Conservation (phyloP, 1,140 invertebrate species). For the Pomacea maculata region DNA sequence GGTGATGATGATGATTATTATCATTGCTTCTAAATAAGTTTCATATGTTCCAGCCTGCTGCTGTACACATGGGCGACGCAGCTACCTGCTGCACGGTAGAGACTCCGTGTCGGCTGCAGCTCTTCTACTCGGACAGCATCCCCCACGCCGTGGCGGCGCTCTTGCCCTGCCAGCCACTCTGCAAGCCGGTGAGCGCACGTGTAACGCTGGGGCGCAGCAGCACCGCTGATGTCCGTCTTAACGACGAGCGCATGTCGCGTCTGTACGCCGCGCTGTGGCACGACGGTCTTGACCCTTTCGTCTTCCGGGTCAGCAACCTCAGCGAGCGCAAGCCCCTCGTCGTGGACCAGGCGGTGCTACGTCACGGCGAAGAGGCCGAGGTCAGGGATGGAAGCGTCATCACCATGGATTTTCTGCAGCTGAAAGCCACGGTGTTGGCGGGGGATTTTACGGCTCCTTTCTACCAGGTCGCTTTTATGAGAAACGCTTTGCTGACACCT, state of each 20-base stretch:
- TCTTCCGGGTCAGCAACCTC: slow-evolving; percentile 25
- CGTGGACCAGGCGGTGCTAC: slow-evolving; percentile 16
- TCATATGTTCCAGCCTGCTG: too few species aligned
- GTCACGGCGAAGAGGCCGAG: slow-evolving; percentile 10
- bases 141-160: background rate
- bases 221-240: slow-evolving; percentile 13
- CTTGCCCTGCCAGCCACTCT: slow-evolving; percentile 3
- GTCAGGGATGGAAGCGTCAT: slow-evolving; percentile 17
- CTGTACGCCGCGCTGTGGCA: slow-evolving; percentile 21
- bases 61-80: background rate
- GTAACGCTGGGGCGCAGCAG: slow-evolving; percentile 15
- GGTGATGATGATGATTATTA: too few species aligned
- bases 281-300: slow-evolving; percentile 17
- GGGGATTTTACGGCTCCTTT: slow-evolving; percentile 4
- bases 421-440: slow-evolving; percentile 2
- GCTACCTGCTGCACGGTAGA: slow-evolving; percentile 16
- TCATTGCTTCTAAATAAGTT: too few species aligned
- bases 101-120: slow-evolving; percentile 11
- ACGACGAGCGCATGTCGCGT: slow-evolving; percentile 25
- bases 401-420: slow-evolving; percentile 20
- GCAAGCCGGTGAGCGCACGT: background rate
- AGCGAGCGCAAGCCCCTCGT: slow-evolving; percentile 20
- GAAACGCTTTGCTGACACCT: slow-evolving; percentile 9
- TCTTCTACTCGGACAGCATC: slow-evolving; percentile 11
- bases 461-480: slow-evolving; percentile 20